Evolutionary conservation across 2,113 vertebrate species (phyloP), one percentile per base, ranked within the genome.

Genomic region (Sigmodon hispidus): DNA sequence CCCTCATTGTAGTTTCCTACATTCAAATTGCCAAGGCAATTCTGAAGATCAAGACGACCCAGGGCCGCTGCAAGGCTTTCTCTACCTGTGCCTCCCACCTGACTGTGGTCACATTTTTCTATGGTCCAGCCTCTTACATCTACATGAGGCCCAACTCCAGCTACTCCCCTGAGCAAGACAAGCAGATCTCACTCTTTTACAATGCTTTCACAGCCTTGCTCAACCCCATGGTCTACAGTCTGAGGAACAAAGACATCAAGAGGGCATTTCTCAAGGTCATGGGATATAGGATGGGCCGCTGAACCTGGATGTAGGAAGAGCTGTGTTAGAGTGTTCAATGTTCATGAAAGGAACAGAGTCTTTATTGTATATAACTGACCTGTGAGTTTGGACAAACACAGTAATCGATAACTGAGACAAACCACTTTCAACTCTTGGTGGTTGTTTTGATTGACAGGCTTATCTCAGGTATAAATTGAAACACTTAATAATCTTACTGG

Each of bases 41-140:
- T 87, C 63, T 87, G 11, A 69, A 69, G 34, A 26, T 87, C 45
- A 87, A 87, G 34, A 69, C 84, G 11, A 87, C 48, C 5, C 63
- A 87, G 22, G 84, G 0, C 3, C 45, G 7, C 45, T 26, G 19
- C 21, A 87, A 87, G 63, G 84, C 84, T n/a, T 96, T 96, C 50
- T 97, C 94, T 26, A 95, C 96, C n/a, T 96, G 92, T 79, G 90
- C 94, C 50, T 97, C 94, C 12, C 96, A 96, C 72, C 90, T 97
- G 13, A 98, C 86, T 1, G 29, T 96, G 65, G 94, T 94, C 90
- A 96, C 72, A 12, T 7, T 96, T 36, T 98, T 97, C 50, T 97
- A 89, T 77, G 92, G 3, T 63, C 96, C 97, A 34, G 52, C 22
- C 5, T 72, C 2, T 12, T 96, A 94, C 50, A 87, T 97, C 65